Evolutionary conservation across 2,113 vertebrate genomes (phyloP).

Genomic region (Sardina pilchardus): DNA sequence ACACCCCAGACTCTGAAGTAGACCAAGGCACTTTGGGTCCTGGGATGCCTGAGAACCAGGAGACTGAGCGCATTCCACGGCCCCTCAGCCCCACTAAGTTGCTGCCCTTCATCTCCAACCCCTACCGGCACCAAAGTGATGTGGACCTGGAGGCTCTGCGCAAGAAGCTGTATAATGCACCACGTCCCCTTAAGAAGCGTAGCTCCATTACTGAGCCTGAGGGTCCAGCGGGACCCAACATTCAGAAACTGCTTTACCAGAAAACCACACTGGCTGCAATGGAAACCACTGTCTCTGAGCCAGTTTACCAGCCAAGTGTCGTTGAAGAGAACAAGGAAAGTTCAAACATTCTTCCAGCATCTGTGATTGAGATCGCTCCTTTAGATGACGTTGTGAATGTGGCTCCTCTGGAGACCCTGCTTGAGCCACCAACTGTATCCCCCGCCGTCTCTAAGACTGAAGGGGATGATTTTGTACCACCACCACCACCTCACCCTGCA

Average conservation of each 20-base stretch:
- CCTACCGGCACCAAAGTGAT: constrained; percentile 94
- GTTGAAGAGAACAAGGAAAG: constrained; percentile 64
- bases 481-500: constrained; percentile 72
- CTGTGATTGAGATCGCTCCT: background rate
- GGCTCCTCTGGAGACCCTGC: constrained; percentile 62
- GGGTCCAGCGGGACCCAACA: constrained; percentile 92
- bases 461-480: constrained; percentile 61
- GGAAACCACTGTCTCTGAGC: constrained; percentile 81
- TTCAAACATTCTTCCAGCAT: constrained; percentile 12
- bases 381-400: background rate
- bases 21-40: constrained; percentile 53
- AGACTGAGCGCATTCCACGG: constrained; percentile 86
- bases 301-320: constrained; percentile 70
- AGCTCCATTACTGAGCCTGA: constrained; percentile 98
- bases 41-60: constrained; percentile 66
- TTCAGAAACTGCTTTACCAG: constrained; percentile 96
- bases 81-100: constrained; percentile 96
- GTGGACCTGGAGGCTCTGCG: constrained; percentile 90
- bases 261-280: constrained; percentile 94
- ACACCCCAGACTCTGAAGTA: constrained; percentile 68
- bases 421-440: constrained; percentile 23
- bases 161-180: constrained; percentile 92
- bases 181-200: constrained; percentile 91
- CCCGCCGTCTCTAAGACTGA: constrained; percentile 39
- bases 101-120: constrained; percentile 92